Conservation (phyloP, 2,888 invertebrate genomes). For the Lycaena phlaeas region DNA sequence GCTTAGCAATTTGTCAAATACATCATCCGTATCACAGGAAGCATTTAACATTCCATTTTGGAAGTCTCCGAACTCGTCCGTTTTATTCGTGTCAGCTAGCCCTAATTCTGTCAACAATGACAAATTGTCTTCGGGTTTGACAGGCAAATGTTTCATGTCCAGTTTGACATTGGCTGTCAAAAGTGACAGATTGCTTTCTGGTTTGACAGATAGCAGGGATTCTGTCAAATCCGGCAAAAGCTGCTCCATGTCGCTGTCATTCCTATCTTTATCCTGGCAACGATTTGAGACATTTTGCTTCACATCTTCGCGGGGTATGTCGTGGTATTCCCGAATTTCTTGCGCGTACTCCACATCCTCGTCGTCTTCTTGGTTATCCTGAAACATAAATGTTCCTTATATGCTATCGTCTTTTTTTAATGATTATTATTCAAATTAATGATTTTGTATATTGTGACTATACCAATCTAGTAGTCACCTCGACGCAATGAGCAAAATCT, state of each 20-base stretch:
- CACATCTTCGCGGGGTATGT: slow-evolving; percentile 48
- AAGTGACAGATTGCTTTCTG: slow-evolving; percentile 35
- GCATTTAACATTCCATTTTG: slow-evolving; percentile 49
- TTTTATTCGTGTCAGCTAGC: slow-evolving; percentile 59
- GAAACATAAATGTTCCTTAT: slow-evolving; percentile 16
- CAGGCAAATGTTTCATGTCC: slow-evolving; percentile 9
- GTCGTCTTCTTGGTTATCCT: slow-evolving; percentile 68
- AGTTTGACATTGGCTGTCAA: slow-evolving; percentile 40
- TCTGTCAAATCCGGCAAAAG: slow-evolving; percentile 44
- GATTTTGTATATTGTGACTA: no score
- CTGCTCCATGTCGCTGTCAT: slow-evolving; percentile 46
- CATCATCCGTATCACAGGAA: slow-evolving; percentile 42
- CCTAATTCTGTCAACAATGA: slow-evolving; percentile 72
- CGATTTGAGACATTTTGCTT: slow-evolving; percentile 49
- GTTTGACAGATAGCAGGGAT: not conserved
- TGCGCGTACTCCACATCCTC: slow-evolving; percentile 70
- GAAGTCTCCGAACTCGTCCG: slow-evolving; percentile 56
- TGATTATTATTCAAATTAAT: no score
- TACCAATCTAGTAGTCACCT: no score
- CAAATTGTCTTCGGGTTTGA: slow-evolving; percentile 29
- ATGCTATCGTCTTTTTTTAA: no score
- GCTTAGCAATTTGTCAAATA: slow-evolving; percentile 54
- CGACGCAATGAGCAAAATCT: no score
- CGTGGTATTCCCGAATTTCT: slow-evolving; percentile 63
- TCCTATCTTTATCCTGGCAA: slow-evolving; percentile 44